Evolutionary conservation across 2,797 vertebrate genomes (phyloP), one percentile per base, ranked within the genome.

Genomic region (Mormyrops attenuatus): DNA sequence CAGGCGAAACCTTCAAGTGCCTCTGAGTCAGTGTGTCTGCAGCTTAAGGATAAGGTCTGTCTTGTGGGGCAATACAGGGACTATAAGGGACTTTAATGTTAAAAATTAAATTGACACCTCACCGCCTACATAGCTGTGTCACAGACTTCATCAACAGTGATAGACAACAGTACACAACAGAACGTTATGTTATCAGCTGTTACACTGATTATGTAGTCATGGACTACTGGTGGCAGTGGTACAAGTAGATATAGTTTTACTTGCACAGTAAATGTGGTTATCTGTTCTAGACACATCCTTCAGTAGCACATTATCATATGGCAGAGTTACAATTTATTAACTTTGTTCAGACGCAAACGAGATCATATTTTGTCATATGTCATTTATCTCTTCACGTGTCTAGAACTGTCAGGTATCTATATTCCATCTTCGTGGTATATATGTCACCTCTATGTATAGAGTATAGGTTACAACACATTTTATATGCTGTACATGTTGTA

Each of bases 11-110:
- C 92, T 91, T 93, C 92, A 89, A 94, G 95, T 95, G 92, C 91
- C 93, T 93, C 93, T 95, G 95, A 95, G 95, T 97, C 95, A 96
- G 96, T 94, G 90, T 89, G 95, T 96, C 95, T 96, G 93, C 93
- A 94, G 30, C 89, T 44, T 55, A 11, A 41, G 94, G 95, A 95
- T 94, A 91, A 93, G 92, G 94, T 94, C 94, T 91, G 94, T 94
- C 93, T 94, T 92, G 87, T 92, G 94, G 93, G 91, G 92, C 41
- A 86, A 30, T 26, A 50, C 3, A 66, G 90, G 91, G 91, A 91
- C 89, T 91, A 90, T 86, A 82, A 89, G 38, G 5, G 44, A 69
- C 57, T 30, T 49, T 89, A 84, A 88, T 88, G 5, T 22, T 44
- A 82, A 41, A 57, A 26, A 47, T 52, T 49, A 26, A 57, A 57